phyloP scores from a whole-genome alignment of 2,888 invertebrate species.

The Melanotus villosus region DNA sequence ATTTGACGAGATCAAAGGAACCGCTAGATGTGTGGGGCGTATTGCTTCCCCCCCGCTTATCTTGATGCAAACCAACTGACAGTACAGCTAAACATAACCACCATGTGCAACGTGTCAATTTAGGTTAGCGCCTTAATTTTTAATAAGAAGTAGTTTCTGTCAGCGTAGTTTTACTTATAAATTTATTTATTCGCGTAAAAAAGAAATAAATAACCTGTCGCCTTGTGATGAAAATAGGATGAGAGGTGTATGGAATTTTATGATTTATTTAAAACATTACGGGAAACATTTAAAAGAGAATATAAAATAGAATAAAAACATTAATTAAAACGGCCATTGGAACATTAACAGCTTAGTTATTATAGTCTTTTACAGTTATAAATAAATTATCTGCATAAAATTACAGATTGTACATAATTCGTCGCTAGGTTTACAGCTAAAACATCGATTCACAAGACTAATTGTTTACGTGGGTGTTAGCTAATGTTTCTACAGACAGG shows the following conservation, averaged over 20 bases:
- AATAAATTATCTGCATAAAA: too few species aligned
- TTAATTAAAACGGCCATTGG: background rate
- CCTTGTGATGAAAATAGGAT: slow-evolving; percentile 33
- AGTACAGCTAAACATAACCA: slow-evolving; percentile 59
- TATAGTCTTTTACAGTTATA: background rate
- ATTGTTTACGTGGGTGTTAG: too few species aligned
- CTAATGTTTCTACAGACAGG: too few species aligned
- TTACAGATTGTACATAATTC: too few species aligned
- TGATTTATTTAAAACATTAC: slow-evolving; percentile 24
- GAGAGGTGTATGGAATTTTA: slow-evolving; percentile 21
- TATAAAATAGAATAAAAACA: slow-evolving; percentile 1
- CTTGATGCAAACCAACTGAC: slow-evolving; percentile 60
- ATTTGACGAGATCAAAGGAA: slow-evolving; percentile 66
- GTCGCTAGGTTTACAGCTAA: too few species aligned
- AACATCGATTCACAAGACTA: too few species aligned
- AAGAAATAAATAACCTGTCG: slow-evolving; percentile 46
- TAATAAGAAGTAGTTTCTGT: slow-evolving; percentile 48
- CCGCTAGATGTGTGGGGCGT: slow-evolving; percentile 58
- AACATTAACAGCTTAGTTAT: background rate
- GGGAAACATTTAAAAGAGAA: slow-evolving; percentile 6
- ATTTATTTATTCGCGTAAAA: slow-evolving; percentile 41
- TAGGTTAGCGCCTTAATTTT: slow-evolving; percentile 54
- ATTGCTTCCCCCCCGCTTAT: slow-evolving; percentile 45
- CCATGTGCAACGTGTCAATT: slow-evolving; percentile 61
- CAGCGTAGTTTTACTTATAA: slow-evolving; percentile 42